These are phyloP conservation scores for Menura novaehollandiae DNA, from an alignment of 2,113 vertebrate species.

Conservation along the genomic window DNA sequence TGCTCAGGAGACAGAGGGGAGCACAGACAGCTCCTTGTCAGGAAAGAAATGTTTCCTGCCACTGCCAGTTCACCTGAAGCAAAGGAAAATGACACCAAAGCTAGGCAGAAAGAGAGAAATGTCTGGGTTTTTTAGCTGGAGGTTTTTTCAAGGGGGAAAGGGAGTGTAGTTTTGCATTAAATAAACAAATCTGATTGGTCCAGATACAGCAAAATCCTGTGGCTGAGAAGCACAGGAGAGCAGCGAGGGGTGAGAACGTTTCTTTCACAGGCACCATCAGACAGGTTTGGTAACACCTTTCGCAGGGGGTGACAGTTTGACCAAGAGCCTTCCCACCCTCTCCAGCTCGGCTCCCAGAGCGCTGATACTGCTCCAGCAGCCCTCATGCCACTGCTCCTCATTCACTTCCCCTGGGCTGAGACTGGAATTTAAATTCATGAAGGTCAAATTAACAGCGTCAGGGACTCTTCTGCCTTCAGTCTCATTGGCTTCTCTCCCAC, in stretches of 20 bases:
- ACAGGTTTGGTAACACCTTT: neutral
- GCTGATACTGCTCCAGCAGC: rapidly evolving
- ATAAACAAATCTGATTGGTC: neutral
- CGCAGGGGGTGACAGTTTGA: neutral
- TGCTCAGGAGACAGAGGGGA: neutral
- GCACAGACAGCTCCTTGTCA: neutral
- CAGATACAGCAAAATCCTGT: neutral
- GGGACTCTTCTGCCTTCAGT: neutral
- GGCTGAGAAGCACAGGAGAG: neutral
- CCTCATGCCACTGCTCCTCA: neutral
- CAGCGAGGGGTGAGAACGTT: neutral
- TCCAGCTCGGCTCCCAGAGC: neutral
- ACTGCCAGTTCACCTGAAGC: neutral
- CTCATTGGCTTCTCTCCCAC: neutral
- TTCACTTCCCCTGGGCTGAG: neutral
- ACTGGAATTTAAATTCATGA: constrained; percentile 17
- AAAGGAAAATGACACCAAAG: neutral
- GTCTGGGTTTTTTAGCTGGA: neutral
- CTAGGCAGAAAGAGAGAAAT: neutral
- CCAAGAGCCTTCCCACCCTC: neutral
- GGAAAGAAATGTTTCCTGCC: neutral
- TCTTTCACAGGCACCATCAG: neutral
- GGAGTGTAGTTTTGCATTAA: neutral
- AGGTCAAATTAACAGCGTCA: constrained; percentile 27
- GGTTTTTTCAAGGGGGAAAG: neutral